Evolutionary conservation across 1,140 invertebrate genomes (phyloP).

Genomic region (Leguminivora glycinivorella): DNA sequence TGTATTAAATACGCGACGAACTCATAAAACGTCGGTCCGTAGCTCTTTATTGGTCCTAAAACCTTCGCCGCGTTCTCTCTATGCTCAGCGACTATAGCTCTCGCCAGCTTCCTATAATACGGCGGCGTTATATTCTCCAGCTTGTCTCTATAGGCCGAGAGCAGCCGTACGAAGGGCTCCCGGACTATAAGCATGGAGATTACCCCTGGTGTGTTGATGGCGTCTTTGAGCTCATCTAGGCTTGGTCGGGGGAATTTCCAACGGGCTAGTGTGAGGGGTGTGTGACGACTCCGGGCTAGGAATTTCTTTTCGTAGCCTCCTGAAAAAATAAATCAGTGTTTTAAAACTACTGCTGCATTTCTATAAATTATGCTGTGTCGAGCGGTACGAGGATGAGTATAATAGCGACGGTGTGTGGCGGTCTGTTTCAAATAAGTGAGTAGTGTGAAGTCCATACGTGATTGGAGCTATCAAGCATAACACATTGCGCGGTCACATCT

Average conservation of each 20-base stretch:
- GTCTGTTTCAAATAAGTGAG: too few species aligned
- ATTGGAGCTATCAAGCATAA: too few species aligned
- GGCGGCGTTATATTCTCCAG: slow-evolving; percentile 85
- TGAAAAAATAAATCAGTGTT: slow-evolving; percentile 46
- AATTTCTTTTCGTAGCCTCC: slow-evolving; percentile 82
- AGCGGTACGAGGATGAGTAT: too few species aligned
- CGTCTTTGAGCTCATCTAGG: slow-evolving; percentile 74
- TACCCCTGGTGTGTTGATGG: slow-evolving; percentile 77
- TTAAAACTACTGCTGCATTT: too few species aligned
- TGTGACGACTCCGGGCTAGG: slow-evolving; percentile 78
- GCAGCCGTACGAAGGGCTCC: slow-evolving; percentile 93
- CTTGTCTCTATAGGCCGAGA: slow-evolving; percentile 95
- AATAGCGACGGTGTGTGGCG: too few species aligned
- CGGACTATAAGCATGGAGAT: slow-evolving; percentile 91
- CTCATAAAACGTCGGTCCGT: slow-evolving; percentile 84
- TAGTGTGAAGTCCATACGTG: too few species aligned
- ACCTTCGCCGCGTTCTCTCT: slow-evolving; percentile 62
- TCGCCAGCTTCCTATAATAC: slow-evolving; percentile 85
- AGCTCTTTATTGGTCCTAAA: slow-evolving; percentile 65
- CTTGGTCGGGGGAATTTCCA: slow-evolving; percentile 81
- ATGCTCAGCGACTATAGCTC: slow-evolving; percentile 81
- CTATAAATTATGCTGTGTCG: too few species aligned
- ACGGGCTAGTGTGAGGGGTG: slow-evolving; percentile 81
- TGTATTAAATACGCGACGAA: slow-evolving; percentile 83
- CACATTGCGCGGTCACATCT: too few species aligned